phyloP scores from a whole-genome alignment of 1,140 invertebrate genomes.

The Sipha flava region DNA sequence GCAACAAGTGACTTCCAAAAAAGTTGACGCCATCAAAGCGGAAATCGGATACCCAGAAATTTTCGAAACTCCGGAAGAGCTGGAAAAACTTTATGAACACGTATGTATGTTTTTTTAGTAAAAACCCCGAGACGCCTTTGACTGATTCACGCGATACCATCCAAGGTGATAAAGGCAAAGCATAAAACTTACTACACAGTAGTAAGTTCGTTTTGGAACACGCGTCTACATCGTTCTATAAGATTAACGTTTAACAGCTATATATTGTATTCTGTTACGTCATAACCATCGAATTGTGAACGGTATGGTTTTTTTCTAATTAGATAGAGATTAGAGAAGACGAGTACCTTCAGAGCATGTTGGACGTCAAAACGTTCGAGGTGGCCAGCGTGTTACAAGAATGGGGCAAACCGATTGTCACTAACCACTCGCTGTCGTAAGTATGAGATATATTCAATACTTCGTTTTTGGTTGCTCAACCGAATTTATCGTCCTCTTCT shows the following conservation, averaged over 20 bases:
- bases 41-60: slow-evolving; percentile 72
- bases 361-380: background rate
- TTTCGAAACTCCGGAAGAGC: slow-evolving; percentile 52
- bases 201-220: no score
- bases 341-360: background rate
- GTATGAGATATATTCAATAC: background rate
- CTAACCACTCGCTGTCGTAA: background rate
- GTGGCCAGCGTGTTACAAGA: background rate
- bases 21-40: slow-evolving; percentile 62
- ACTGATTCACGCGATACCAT: no score
- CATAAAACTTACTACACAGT: no score
- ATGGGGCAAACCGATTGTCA: background rate
- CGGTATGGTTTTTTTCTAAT: no score
- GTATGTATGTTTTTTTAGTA: slow-evolving; percentile 47
- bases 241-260: no score
- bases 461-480: background rate
- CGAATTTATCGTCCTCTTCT: background rate
- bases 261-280: no score
- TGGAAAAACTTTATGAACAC: slow-evolving; percentile 58
- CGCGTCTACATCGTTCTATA: no score
- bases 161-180: no score
- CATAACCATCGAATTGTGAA: no score
- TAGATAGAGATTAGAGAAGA: background rate
- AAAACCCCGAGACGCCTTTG: no score
- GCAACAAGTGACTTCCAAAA: slow-evolving; percentile 60